Conservation (phyloP, 2,113 vertebrate genomes). For the Delphinus delphis region DNA sequence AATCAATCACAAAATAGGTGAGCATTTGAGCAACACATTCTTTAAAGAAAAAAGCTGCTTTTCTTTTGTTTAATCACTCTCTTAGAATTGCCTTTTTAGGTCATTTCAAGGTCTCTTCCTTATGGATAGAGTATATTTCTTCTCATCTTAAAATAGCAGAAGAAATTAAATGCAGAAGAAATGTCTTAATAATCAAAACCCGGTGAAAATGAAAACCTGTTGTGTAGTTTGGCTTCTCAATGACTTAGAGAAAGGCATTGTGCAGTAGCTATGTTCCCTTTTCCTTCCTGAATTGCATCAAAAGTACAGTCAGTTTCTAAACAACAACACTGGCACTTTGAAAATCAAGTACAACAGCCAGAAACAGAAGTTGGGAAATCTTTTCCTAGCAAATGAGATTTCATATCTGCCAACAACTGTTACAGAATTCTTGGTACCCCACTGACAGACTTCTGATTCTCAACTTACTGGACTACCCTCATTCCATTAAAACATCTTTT, state of each 20-base stretch:
- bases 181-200: background rate
- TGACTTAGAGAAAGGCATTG: background rate
- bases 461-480: background rate
- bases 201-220: background rate
- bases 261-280: background rate
- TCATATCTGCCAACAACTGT: background rate
- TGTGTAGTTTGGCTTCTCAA: background rate
- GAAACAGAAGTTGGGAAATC: background rate
- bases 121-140: background rate
- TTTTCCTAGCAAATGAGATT: background rate
- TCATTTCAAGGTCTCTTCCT: slow-evolving; percentile 30
- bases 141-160: slow-evolving; percentile 23
- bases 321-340: background rate
- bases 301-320: background rate
- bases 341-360: background rate
- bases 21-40: background rate
- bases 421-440: background rate
- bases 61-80: slow-evolving; percentile 28
- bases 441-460: background rate
- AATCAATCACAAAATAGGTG: background rate
- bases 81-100: slow-evolving; percentile 34
- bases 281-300: background rate
- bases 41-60: slow-evolving; percentile 11
- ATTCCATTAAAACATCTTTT: background rate
- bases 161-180: slow-evolving; percentile 27